A percentile compares a stretch with the other conserved stretches of the same genome.
These are phyloP conservation scores for Aurelia sp. DNA, from an alignment of 30 jellyfish, hydroid and myxozoan genomes.

Conservation along the genomic window DNA sequence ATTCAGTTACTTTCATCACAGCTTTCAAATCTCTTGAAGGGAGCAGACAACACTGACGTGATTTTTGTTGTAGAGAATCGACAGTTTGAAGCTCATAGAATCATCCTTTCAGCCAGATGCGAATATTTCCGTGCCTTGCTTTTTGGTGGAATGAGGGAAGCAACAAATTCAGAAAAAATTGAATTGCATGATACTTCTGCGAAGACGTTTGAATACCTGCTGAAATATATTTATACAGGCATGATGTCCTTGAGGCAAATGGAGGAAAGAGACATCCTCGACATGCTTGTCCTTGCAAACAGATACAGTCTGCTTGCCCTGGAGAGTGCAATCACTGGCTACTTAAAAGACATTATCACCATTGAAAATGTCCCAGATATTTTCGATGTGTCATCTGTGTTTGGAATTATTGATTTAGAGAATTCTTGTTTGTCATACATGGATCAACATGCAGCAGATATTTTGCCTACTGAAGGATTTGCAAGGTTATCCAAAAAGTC, in stretches of 20 bases:
- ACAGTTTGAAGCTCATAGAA: conserved; percentile 73
- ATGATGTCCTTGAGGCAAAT: conserved; percentile 62
- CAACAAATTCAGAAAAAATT: conserved; percentile 70
- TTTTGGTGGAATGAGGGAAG: conserved; percentile 93
- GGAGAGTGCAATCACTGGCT: conserved; percentile 85
- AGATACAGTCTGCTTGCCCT: conserved; percentile 88
- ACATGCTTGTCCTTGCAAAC: conserved; percentile 79
- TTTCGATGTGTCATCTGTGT: conserved; percentile 77
- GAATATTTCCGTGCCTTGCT: conserved; percentile 94
- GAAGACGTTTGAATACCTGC: conserved; percentile 55
- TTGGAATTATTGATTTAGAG: conserved; percentile 47
- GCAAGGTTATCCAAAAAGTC: conserved; percentile 67
- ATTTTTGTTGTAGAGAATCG: conserved; percentile 82
- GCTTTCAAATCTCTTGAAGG: conserved; percentile 62
- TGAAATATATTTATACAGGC: conserved; percentile 84
- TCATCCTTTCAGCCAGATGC: conserved; percentile 89
- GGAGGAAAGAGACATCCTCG: conserved; percentile 85
- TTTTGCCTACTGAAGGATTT: conserved; percentile 72
- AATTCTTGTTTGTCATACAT: conserved; percentile 68
- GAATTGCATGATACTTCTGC: conserved; percentile 82
- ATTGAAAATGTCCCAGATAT: conserved; percentile 65
- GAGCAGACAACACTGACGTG: conserved; percentile 87
- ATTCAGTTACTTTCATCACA: conserved; percentile 81
- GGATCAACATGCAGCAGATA: conserved; percentile 95
- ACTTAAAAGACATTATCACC: conserved; percentile 65